Base-by-base conservation (phyloP, 2,888 invertebrate genomes). In the Chrysotoxum bicinctum region DNA sequence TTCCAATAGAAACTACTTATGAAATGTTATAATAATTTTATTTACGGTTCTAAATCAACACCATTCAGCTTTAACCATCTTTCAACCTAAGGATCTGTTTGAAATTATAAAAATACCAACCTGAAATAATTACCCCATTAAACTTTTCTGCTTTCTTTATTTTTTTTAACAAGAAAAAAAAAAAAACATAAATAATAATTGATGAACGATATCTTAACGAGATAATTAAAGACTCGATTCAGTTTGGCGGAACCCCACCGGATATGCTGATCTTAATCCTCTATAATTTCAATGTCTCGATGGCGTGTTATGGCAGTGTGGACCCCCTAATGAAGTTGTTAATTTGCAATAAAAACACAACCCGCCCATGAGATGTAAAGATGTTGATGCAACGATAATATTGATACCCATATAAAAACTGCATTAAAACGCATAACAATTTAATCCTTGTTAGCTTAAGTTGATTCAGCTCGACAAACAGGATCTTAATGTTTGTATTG, bases 161-260 rank as follows among this genome's bases (percentile, higher is more conserved):
- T n/a, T 48, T 48, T 12, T 14, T 23, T 50, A 14, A 6, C 10
- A 30, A 45, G 2, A 6, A 7, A 16, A 8, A 16, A 19, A n/a
- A 30, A 19, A 19, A 45, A 32, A 16, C 1, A 14, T 32, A 19
- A 19, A 16, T n/a, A n/a, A 30, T 21, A 66, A 60, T 75, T 79
- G 70, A 79, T 75, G 79, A 75, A 43, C 52, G 79, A 79, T 84
- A 66, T 66, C 66, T 84, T 84, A 70, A 84, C 79, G 83, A 84
- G 60, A 66, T 52, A 79, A 84, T 84, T 79, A 75, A 79, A 66
- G 52, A 48, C 10, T 26, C 23, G 45, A 75, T 58, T 58, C 58
- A 50, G 50, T 58, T 72, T 45, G 37, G 70, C 52, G 43, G 62
- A 62, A 48, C 68, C 37, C 43, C 56, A 26, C 21, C 45, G 43